Conservation (phyloP, 2,888 invertebrate species). For the Thysanoteuthis rhombus region DNA sequence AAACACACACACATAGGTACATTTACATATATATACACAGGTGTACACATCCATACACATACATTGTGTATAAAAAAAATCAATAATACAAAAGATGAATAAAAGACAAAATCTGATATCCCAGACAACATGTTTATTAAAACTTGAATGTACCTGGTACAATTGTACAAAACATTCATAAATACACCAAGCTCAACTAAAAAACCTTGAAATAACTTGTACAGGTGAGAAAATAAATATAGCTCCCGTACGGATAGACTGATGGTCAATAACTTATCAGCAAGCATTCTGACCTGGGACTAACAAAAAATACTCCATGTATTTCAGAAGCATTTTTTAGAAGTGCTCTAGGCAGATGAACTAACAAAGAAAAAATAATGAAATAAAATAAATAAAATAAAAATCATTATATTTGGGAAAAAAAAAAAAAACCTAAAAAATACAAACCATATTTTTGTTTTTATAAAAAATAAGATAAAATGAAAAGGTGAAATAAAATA, state of each 20-base stretch:
- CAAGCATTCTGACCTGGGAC: neutral
- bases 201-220: constrained; percentile 22
- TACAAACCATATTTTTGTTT: neutral
- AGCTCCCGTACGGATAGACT: constrained; percentile 15
- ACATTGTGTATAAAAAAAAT: neutral
- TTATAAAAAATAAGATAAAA: neutral
- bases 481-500: neutral
- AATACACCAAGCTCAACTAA: constrained; percentile 34
- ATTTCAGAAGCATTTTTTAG: neutral
- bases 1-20: too few species aligned
- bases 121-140: constrained; percentile 34
- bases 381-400: neutral
- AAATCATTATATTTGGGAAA: neutral
- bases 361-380: neutral
- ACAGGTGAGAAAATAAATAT: constrained; percentile 32
- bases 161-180: constrained; percentile 33
- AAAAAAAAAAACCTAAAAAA: constrained; percentile 13
- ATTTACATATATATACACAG: too few species aligned
- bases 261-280: neutral
- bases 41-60: neutral
- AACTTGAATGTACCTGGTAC: constrained; percentile 33
- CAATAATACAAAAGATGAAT: neutral
- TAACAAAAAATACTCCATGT: neutral
- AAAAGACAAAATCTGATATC: neutral
- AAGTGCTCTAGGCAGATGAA: neutral